Evolutionary conservation across 1,140 invertebrate genomes (phyloP).

Genomic region (Oryzaephilus surinamensis): DNA sequence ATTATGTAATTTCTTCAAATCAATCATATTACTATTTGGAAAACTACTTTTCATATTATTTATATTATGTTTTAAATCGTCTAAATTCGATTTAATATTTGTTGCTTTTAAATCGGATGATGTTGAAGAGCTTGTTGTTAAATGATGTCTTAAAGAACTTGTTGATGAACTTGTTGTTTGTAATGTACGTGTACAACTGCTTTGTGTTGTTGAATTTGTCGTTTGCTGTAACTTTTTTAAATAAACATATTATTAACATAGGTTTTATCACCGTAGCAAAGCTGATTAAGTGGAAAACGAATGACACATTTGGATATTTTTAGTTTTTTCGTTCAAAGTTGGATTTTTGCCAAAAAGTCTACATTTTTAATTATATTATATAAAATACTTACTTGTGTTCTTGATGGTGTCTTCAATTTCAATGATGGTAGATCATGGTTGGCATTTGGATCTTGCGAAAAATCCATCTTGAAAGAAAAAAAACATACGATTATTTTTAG

Average conservation of each 20-base stretch:
- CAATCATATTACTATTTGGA: constrained; percentile 23
- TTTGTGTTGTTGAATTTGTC: constrained; percentile 31
- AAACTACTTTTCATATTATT: constrained; percentile 61
- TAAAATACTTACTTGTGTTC: too few species aligned
- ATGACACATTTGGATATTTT: background rate
- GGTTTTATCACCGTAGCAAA: background rate
- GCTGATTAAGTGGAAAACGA: background rate
- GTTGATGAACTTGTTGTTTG: constrained; percentile 24
- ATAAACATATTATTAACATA: constrained; percentile 9
- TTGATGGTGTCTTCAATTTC: too few species aligned
- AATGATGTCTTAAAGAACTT: constrained; percentile 33
- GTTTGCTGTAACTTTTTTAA: constrained; percentile 26
- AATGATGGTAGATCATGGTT: too few species aligned
- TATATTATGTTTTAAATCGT: constrained; percentile 63
- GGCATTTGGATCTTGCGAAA: too few species aligned
- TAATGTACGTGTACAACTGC: constrained; percentile 31
- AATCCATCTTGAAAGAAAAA: too few species aligned
- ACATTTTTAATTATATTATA: too few species aligned
- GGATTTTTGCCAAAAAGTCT: too few species aligned
- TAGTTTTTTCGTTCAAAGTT: background rate
- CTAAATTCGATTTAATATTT: constrained; percentile 61
- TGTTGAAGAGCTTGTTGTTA: constrained; percentile 30
- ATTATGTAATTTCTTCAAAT: constrained; percentile 43
- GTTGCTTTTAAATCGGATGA: constrained; percentile 56
- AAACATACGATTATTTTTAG: too few species aligned